phyloP scores from a whole-genome alignment of 1,140 invertebrate genomes.

The Pseudomyrmex cubaensis region DNA sequence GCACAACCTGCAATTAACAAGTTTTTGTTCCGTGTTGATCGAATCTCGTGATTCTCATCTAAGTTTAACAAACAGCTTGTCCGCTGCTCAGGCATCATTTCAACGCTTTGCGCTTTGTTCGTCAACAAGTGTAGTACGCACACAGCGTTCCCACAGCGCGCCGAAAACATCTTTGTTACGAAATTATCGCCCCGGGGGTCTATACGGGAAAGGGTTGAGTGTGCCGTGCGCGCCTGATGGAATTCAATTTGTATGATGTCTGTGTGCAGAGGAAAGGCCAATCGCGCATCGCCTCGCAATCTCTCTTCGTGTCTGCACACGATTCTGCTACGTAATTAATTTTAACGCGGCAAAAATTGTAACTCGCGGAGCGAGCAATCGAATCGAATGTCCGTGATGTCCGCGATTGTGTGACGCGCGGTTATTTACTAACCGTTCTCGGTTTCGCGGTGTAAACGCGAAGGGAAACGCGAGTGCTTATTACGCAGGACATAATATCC shows the following conservation, averaged over 20 bases:
- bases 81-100: not conserved
- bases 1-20: constrained; percentile 26
- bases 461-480: not conserved
- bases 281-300: constrained; percentile 15
- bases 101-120: constrained; percentile 7
- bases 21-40: constrained; percentile 13
- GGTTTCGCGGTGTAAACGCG: too few relatives aligned
- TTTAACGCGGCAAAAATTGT: constrained; percentile 2
- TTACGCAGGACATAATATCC: not conserved
- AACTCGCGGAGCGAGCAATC: not conserved
- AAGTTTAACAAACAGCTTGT: not conserved
- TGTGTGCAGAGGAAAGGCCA: not conserved
- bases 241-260: constrained; percentile 36
- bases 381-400: not conserved
- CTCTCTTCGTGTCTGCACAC: not conserved
- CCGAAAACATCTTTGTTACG: not conserved
- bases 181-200: constrained; percentile 15
- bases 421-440: constrained; percentile 38
- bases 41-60: not conserved
- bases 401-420: not conserved
- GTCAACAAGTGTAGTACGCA: not conserved
- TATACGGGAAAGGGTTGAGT: not conserved
- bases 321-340: constrained; percentile 28
- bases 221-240: not conserved
- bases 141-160: too few relatives aligned